Evolutionary conservation across 2,797 vertebrate species (phyloP).

Genomic region (Babyrousa celebensis): DNA sequence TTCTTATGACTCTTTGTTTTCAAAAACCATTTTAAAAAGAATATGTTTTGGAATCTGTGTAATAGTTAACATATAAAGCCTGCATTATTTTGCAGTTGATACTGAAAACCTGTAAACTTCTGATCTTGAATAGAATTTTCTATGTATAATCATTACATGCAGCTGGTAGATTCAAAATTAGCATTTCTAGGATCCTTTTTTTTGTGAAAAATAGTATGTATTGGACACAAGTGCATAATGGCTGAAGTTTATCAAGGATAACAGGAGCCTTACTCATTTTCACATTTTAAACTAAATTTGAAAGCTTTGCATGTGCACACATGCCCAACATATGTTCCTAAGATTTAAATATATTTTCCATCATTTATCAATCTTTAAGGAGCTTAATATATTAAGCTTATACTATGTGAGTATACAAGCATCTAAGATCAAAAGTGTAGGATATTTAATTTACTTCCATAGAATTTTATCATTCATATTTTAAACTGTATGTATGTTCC

Average conservation of each 20-base stretch:
- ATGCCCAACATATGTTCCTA: constrained; percentile 92
- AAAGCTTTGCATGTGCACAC: constrained; percentile 91
- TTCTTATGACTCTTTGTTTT: constrained; percentile 70
- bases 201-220: constrained; percentile 85
- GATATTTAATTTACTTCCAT: constrained; percentile 65
- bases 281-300: constrained; percentile 88
- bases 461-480: constrained; percentile 40
- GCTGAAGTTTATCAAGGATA: constrained; percentile 89
- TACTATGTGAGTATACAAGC: constrained; percentile 61
- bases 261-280: constrained; percentile 88
- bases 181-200: constrained; percentile 82
- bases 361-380: constrained; percentile 81
- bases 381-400: constrained; percentile 79
- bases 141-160: constrained; percentile 86
- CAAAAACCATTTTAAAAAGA: constrained; percentile 58
- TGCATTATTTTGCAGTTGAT: constrained; percentile 81
- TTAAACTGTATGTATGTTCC: not conserved
- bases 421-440: constrained; percentile 47
- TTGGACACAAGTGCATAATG: constrained; percentile 86
- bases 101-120: constrained; percentile 87
- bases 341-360: constrained; percentile 87
- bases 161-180: constrained; percentile 83
- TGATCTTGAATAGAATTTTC: constrained; percentile 86
- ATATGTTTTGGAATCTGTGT: constrained; percentile 38
- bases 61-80: constrained; percentile 68